Base-by-base conservation (phyloP, 2,888 invertebrate species). In the Parapristionchus giblindavisi region DNA sequence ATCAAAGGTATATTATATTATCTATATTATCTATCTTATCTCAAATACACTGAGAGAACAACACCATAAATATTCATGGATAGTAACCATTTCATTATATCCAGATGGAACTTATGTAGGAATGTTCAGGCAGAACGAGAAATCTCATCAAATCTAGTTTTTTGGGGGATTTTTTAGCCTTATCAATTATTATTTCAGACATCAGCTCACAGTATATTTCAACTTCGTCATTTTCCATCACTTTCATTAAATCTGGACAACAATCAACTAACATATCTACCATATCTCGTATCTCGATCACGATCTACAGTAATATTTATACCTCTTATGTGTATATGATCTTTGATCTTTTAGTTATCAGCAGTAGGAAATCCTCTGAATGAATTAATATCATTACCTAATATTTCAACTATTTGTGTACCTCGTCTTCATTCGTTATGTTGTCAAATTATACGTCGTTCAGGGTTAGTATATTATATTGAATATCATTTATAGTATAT, bases 201-300 rank as follows among this genome's bases (percentile, higher is more conserved):
- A n/a, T n/a, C n/a, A n/a, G n/a, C n/a, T n/a, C n/a, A n/a, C n/a
- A n/a, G n/a, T n/a, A n/a, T 29, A 14, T 63, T 68, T 1, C 68
- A 68, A 52, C 5, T 68, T 5, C 32, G 51, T 29, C 3, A 2
- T 52, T 38, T 34, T 51, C 34, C 11, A 5, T 8, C n/a, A 0
- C 51, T 68, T 34, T 68, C 68, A 1, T 34, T 68, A 48, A 68
- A 68, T 29, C 24, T 52, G 29, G 68, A 68, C 34, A 51, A 68
- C 68, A 68, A 68, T n/a, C 52, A 51, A 38, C 43, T 68, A 32
- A 51, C 14, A 11, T 68, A 11, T 34, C 4, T 68, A 2, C 68
- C 68, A 6, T 24, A 11, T 21, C 4, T 68, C 11, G 51, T 5
- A 3, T 68, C 68, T 24, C 32, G 17, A 11, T 24, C 1, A 1